phyloP scores from a whole-genome alignment of 2,797 vertebrate species.

The Lindbergichthys nudifrons region DNA sequence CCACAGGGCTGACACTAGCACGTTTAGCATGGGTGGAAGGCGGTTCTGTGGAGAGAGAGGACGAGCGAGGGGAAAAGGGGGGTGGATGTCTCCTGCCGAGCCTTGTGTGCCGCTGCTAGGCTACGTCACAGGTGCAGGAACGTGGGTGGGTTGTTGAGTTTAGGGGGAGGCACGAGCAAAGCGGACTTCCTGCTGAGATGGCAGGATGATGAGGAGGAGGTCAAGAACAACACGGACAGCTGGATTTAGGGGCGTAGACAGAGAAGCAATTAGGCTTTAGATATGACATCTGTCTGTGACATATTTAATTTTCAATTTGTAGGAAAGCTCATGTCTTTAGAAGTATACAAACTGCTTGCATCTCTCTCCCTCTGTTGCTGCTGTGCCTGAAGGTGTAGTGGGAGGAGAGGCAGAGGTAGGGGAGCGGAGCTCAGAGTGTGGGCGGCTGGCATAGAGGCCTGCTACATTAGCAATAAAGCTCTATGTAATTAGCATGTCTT shows the following conservation, averaged over 20 bases:
- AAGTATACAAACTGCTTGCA: conserved; percentile 57
- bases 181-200: conserved; percentile 78
- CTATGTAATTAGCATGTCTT: conserved; percentile 92
- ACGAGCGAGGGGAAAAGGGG: conserved; percentile 15
- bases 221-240: conserved; percentile 46
- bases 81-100: conserved; percentile 61
- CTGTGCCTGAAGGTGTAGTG: conserved; percentile 85
- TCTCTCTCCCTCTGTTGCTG: conserved; percentile 65
- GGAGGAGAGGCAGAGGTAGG: conserved; percentile 82
- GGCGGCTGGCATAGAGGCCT: conserved; percentile 88
- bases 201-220: conserved; percentile 65
- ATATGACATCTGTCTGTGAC: conserved; percentile 39
- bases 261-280: conserved; percentile 9
- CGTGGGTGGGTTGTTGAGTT: conserved; percentile 67
- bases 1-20: conserved; percentile 72
- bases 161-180: conserved; percentile 65
- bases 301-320: conserved; percentile 51
- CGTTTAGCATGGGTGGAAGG: conserved; percentile 56
- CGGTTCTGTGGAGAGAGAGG: not conserved
- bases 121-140: conserved; percentile 79
- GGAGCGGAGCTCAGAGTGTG: conserved; percentile 81
- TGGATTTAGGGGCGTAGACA: conserved; percentile 15
- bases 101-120: conserved; percentile 76
- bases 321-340: conserved; percentile 46
- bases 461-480: conserved; percentile 91